Evolutionary conservation across 2,797 vertebrate genomes (phyloP).

Genomic region (Bucorvus abyssinicus): DNA sequence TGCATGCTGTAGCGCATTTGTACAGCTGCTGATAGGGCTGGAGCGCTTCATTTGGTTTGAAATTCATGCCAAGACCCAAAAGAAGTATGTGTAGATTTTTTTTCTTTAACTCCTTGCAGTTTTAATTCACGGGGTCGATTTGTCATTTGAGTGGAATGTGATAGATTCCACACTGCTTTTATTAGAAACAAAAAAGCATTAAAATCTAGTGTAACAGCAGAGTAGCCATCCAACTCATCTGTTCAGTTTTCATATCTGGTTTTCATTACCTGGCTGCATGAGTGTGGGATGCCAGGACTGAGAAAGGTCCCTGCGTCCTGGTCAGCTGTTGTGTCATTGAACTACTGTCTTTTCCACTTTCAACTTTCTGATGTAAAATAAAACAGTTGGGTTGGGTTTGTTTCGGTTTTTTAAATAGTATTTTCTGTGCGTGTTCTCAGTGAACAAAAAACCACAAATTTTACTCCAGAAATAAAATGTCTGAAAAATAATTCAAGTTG

Average conservation of each 20-base stretch:
- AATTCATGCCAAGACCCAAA: neutral
- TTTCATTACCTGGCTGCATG: neutral
- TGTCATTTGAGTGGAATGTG: neutral
- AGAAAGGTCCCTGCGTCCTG: neutral
- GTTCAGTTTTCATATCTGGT: neutral
- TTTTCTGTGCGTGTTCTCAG: neutral
- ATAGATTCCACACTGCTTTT: neutral
- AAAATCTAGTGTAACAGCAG: neutral
- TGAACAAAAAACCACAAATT: fast-evolving
- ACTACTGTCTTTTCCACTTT: neutral
- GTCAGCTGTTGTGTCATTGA: neutral
- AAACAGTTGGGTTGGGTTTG: neutral
- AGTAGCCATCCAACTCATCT: neutral
- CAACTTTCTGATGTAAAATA: neutral
- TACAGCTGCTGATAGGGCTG: neutral
- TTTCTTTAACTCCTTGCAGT: neutral
- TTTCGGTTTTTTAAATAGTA: fast-evolving
- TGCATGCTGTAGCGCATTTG: neutral
- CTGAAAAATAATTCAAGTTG: neutral
- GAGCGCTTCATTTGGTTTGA: neutral
- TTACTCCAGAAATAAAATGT: neutral
- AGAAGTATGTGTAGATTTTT: fast-evolving
- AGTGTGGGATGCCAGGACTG: neutral
- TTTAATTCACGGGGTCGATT: neutral
- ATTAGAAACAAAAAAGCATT: neutral